Evolutionary conservation across 2,888 invertebrate genomes (phyloP).

Genomic region (Pseudolycoriella hygida): DNA sequence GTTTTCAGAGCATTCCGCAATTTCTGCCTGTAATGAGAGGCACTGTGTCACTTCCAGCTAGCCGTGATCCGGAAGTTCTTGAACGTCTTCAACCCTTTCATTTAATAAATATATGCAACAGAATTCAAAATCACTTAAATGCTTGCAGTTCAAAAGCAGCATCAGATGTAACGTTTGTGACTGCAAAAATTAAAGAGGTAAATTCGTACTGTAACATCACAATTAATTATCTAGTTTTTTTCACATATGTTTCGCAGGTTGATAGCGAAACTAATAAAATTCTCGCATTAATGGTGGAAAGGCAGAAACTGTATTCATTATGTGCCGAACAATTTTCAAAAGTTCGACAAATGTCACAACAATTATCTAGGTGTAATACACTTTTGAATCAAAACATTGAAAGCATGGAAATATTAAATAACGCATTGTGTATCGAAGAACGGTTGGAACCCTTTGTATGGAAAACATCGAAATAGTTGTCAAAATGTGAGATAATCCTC

Average conservation of each 20-base stretch:
- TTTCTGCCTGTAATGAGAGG: constrained; percentile 87
- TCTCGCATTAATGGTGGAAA: constrained; percentile 51
- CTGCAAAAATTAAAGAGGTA: constrained; percentile 61
- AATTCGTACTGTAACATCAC: background rate
- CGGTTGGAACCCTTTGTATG: constrained; percentile 77
- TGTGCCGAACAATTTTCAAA: constrained; percentile 73
- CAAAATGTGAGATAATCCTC: no score
- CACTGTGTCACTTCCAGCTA: constrained; percentile 66
- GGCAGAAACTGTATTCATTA: constrained; percentile 67
- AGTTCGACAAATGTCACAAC: constrained; percentile 66
- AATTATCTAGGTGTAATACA: constrained; percentile 64
- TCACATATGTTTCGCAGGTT: constrained; percentile 30
- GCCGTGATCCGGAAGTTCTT: constrained; percentile 71
- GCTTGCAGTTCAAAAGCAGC: constrained; percentile 68
- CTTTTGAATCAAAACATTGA: constrained; percentile 70
- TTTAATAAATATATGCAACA: constrained; percentile 52
- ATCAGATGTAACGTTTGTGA: constrained; percentile 57
- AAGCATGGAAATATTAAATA: constrained; percentile 70
- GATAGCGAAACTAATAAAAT: constrained; percentile 56
- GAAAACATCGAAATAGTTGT: constrained; percentile 43
- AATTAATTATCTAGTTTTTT: constrained; percentile 1
- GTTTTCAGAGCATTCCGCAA: constrained; percentile 62
- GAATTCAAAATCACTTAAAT: constrained; percentile 72
- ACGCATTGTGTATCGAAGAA: constrained; percentile 61
- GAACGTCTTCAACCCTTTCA: constrained; percentile 49